Evolutionary conservation across 2,888 invertebrate genomes (phyloP).

Genomic region (Sarcophaga rosellei): DNA sequence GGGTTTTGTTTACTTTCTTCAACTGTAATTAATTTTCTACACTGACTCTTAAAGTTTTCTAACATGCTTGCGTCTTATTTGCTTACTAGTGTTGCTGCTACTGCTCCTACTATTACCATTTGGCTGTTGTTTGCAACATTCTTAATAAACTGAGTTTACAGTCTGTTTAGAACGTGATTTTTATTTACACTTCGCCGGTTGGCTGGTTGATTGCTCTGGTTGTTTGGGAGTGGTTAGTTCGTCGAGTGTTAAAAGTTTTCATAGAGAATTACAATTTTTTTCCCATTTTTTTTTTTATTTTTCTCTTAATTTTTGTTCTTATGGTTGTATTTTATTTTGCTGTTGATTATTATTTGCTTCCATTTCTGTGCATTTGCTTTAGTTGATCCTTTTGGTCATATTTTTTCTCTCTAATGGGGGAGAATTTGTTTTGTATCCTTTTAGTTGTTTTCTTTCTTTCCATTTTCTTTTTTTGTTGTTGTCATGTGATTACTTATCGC

Average conservation of each 20-base stretch:
- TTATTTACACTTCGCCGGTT: conserved; percentile 52
- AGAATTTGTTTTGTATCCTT: neutral
- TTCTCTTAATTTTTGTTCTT: conserved; percentile 10
- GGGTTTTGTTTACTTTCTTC: neutral
- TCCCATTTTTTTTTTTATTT: no score
- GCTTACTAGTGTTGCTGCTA: neutral
- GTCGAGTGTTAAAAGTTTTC: conserved; percentile 49
- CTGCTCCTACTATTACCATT: neutral
- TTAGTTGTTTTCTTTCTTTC: neutral
- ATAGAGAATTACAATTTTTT: neutral
- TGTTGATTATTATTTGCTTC: neutral
- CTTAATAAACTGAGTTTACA: neutral
- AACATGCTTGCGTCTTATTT: conserved; percentile 43
- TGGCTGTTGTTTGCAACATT: conserved; percentile 31
- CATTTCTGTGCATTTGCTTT: conserved; percentile 23
- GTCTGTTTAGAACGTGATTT: conserved; percentile 31
- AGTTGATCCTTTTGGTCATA: conserved; percentile 50
- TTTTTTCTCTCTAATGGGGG: conserved; percentile 35
- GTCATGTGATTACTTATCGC: neutral
- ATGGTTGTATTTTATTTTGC: conserved; percentile 8
- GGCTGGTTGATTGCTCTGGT: neutral
- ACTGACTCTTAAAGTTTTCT: conserved; percentile 38
- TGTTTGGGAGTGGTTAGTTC: neutral
- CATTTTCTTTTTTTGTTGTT: neutral
- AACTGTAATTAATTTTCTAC: conserved; percentile 52